Evolutionary conservation across 2,888 invertebrate species (phyloP).

Genomic region (Dusona sp.): DNA sequence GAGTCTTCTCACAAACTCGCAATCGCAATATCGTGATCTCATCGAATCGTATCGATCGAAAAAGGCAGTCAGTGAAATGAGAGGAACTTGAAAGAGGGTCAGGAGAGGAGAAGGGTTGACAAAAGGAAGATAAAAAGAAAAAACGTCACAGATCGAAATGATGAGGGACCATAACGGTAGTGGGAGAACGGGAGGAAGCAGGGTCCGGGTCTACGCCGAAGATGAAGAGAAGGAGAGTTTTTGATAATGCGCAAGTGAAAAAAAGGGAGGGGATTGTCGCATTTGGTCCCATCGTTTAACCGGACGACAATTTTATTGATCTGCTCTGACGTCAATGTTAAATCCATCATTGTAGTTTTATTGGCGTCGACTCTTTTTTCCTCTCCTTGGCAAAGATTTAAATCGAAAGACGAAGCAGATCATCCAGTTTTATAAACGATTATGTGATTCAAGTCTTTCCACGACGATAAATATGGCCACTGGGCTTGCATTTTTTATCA

Average conservation of each 20-base stretch:
- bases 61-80: slow-evolving; percentile 55
- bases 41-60: slow-evolving; percentile 62
- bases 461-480: neutral
- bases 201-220: slow-evolving; percentile 6
- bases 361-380: slow-evolving; percentile 53
- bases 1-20: slow-evolving; percentile 52
- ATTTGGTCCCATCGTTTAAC: slow-evolving; percentile 76
- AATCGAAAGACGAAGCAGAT: slow-evolving; percentile 38
- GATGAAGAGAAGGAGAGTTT: slow-evolving; percentile 25
- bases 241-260: slow-evolving; percentile 36
- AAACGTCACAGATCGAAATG: slow-evolving; percentile 51
- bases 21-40: slow-evolving; percentile 72
- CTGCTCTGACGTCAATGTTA: slow-evolving; percentile 78
- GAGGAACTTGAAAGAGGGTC: slow-evolving; percentile 22
- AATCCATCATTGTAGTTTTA: slow-evolving; percentile 74
- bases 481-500: neutral
- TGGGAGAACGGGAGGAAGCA: slow-evolving; percentile 9
- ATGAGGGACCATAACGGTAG: slow-evolving; percentile 45
- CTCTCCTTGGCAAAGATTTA: slow-evolving; percentile 35
- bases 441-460: slow-evolving; percentile 19
- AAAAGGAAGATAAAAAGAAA: slow-evolving; percentile 36
- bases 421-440: slow-evolving; percentile 26
- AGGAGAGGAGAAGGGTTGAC: neutral
- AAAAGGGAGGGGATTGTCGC: slow-evolving; percentile 56
- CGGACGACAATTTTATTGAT: slow-evolving; percentile 77